phyloP scores from a whole-genome alignment of 2,888 invertebrate genomes.

The Xestia c-nigrum region DNA sequence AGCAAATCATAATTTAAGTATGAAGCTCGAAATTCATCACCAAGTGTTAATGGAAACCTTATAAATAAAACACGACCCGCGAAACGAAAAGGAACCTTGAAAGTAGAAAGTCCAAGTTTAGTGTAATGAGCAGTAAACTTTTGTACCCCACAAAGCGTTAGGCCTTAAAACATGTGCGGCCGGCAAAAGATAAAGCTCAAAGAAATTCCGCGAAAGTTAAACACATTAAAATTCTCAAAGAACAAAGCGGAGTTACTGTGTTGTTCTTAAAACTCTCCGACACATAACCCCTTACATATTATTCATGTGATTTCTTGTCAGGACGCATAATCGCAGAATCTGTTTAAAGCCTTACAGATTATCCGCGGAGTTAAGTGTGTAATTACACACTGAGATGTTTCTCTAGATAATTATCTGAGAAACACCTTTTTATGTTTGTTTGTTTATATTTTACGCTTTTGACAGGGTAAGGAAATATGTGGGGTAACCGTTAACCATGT shows the following conservation, averaged over 20 bases:
- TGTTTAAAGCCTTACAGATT: constrained; percentile 54
- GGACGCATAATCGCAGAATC: constrained; percentile 54
- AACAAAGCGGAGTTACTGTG: constrained; percentile 62
- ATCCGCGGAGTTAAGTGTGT: constrained; percentile 46
- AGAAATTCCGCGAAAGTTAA: constrained; percentile 61
- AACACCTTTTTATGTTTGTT: constrained; percentile 60
- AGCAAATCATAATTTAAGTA: not conserved
- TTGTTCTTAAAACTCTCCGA: constrained; percentile 56
- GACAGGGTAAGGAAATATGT: constrained; percentile 28
- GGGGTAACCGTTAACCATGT: not conserved
- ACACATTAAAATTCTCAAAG: constrained; percentile 59
- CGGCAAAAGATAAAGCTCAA: constrained; percentile 49
- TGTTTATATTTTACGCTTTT: constrained; percentile 36
- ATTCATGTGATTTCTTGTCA: constrained; percentile 60
- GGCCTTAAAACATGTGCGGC: constrained; percentile 45
- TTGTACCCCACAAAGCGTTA: constrained; percentile 54
- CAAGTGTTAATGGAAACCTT: constrained; percentile 2
- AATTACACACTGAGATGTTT: constrained; percentile 57
- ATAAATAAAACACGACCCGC: constrained; percentile 36
- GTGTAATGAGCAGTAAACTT: constrained; percentile 47
- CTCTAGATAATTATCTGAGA: constrained; percentile 52
- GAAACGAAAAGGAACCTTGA: constrained; percentile 32
- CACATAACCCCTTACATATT: constrained; percentile 54
- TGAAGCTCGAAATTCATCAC: constrained; percentile 9
- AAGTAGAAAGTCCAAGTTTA: constrained; percentile 45